A percentile compares a stretch with the other conserved stretches of the same genome.
phyloP scores from a whole-genome alignment of 2,888 invertebrate species.

The Scaptomyza reducta region DNA sequence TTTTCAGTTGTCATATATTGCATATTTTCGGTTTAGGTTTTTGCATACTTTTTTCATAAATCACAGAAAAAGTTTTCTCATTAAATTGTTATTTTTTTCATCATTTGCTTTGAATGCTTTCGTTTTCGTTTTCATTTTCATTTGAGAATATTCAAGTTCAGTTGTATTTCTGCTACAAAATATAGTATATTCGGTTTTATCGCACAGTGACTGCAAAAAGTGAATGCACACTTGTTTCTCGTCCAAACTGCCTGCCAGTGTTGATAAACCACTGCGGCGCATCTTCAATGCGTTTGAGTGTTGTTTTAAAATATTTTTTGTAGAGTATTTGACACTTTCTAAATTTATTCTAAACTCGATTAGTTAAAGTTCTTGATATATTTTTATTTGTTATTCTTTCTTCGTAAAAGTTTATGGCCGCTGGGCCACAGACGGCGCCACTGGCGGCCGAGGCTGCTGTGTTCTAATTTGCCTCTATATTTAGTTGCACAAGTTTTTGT shows the following conservation, averaged over 20 bases:
- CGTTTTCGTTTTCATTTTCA: slow-evolving; percentile 33
- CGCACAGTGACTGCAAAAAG: slow-evolving; percentile 40
- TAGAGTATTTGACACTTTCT: slow-evolving; percentile 28
- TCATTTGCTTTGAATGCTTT: slow-evolving; percentile 7
- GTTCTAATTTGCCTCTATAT: slow-evolving; percentile 17
- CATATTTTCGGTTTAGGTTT: slow-evolving; percentile 39
- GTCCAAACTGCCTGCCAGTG: slow-evolving; percentile 5
- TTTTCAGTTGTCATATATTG: slow-evolving; percentile 15
- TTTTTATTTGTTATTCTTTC: slow-evolving; percentile 5
- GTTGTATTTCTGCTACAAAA: slow-evolving; percentile 63
- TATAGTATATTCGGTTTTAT: slow-evolving; percentile 42
- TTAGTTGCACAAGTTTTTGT: slow-evolving; percentile 23
- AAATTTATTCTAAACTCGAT: slow-evolving; percentile 49
- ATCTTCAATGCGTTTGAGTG: not conserved
- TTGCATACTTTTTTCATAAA: slow-evolving; percentile 75
- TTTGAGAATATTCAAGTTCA: slow-evolving; percentile 41
- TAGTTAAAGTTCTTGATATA: slow-evolving; percentile 51
- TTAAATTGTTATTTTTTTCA: slow-evolving; percentile 48
- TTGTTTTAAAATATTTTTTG: slow-evolving; percentile 26
- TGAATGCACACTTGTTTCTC: slow-evolving; percentile 5
- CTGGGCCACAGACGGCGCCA: slow-evolving; percentile 43
- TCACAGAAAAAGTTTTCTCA: slow-evolving; percentile 77
- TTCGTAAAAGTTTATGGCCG: slow-evolving; percentile 46
- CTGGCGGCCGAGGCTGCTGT: not conserved
- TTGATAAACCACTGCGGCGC: slow-evolving; percentile 15